Evolutionary conservation across 2,113 vertebrate genomes (phyloP).

Genomic region (Vombatus ursinus): DNA sequence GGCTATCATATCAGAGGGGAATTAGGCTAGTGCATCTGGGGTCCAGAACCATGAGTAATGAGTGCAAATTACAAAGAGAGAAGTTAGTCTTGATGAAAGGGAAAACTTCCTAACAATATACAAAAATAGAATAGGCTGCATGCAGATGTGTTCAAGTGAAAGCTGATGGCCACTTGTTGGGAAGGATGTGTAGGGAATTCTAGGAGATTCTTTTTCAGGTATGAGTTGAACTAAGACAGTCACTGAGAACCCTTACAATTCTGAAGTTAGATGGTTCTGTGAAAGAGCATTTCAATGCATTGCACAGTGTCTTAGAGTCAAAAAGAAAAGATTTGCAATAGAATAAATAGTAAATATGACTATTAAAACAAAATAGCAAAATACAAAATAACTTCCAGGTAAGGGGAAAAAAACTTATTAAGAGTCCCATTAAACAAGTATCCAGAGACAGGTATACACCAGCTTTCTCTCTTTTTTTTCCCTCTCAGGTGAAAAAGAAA

Average conservation of each 20-base stretch:
- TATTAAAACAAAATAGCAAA: background rate
- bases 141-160: background rate
- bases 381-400: constrained; percentile 17
- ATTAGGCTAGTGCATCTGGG: background rate
- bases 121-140: background rate
- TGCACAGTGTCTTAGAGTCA: background rate
- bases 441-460: background rate
- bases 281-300: background rate
- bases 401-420: constrained; percentile 13
- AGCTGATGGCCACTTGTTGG: background rate
- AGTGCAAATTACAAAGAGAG: constrained; percentile 37
- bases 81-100: background rate
- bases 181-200: background rate
- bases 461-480: background rate
- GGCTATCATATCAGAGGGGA: background rate
- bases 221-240: background rate
- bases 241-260: background rate
- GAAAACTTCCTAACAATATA: background rate
- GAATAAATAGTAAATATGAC: constrained; percentile 3
- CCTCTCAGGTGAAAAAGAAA: constrained; percentile 59
- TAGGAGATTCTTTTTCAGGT: background rate
- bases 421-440: constrained; percentile 11
- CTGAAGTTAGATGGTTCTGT: background rate
- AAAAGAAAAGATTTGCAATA: background rate
- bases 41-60: background rate